Base-by-base conservation (phyloP, 1,140 invertebrate species). In the Meteorus sp. region DNA sequence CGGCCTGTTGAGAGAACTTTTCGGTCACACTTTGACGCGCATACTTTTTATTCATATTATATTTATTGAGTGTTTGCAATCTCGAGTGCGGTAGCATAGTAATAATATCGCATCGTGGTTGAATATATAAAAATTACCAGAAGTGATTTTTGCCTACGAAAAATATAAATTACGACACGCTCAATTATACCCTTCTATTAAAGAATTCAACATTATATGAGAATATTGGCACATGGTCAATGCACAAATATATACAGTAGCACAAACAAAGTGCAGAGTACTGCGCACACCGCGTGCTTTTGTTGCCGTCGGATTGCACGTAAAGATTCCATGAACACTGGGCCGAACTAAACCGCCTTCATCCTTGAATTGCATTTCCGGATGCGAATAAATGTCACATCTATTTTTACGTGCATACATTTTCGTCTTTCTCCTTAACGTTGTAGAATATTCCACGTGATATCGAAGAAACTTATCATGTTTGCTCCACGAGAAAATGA, bases 11-110 rank as follows among this genome's bases (percentile, higher is more conserved):
- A 31, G 29, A 25, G 15, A 43, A 22, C n/a, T 41, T 29, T 19
- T 43, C n/a, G 37, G 52, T 29, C 35, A 17, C 44, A 57, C 29
- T 50, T 39, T 22, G 45, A 31, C 23, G 47, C 3, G 29, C 43
- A 27, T 22, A 51, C 33, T 58, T 8, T 23, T 58, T 58, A 58
- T 58, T 58, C 41, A 58, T 51, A 51, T 35, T n/a, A n/a, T n/a
- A n/a, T n/a, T n/a, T n/a, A n/a, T n/a, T n/a, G n/a, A n/a, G n/a
- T n/a, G n/a, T n/a, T n/a, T n/a, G n/a, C n/a, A n/a, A n/a, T n/a
- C n/a, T n/a, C n/a, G n/a, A n/a, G n/a, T n/a, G n/a, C n/a, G n/a
- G n/a, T n/a, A n/a, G n/a, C n/a, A n/a, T n/a, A n/a, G n/a, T n/a
- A n/a, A n/a, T n/a, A n/a, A n/a, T n/a, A n/a, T n/a, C n/a, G n/a